These are phyloP conservation scores for Periophthalmus modestus DNA, from an alignment of 2,113 vertebrate genomes.

Conservation along the genomic window DNA sequence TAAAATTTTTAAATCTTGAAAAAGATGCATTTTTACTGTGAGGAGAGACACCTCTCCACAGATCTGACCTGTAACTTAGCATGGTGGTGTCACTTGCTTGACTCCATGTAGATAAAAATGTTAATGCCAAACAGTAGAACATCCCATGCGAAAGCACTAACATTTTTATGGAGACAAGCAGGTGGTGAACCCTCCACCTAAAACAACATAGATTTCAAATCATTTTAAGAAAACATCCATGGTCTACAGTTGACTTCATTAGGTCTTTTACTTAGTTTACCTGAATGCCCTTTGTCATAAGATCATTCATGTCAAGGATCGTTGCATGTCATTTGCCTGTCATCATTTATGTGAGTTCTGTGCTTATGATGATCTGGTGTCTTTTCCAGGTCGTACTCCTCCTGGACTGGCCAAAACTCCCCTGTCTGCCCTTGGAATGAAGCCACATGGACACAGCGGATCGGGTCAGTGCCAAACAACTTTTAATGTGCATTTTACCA, in stretches of 20 bases:
- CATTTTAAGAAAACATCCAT: too few species aligned
- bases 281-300: not conserved
- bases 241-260: not conserved
- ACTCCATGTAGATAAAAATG: too few species aligned
- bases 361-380: not conserved
- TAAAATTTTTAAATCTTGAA: too few species aligned
- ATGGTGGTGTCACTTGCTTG: too few species aligned
- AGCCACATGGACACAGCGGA: conserved; percentile 81
- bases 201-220: too few species aligned
- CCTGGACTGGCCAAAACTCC: conserved; percentile 87
- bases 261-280: not conserved
- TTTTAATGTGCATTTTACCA: not conserved
- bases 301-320: not conserved
- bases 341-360: not conserved
- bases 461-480: conserved; percentile 78
- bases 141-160: too few species aligned
- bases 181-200: too few species aligned
- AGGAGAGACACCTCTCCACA: too few species aligned
- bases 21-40: too few species aligned
- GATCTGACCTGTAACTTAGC: too few species aligned
- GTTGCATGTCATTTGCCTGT: not conserved
- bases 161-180: too few species aligned
- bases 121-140: too few species aligned
- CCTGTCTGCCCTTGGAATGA: conserved; percentile 85
- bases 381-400: conserved; percentile 81